Percentiles rank a stretch among this genome's conserved stretches.
Conservation (phyloP, 1,140 invertebrate genomes). For the Adelges cooleyi region DNA sequence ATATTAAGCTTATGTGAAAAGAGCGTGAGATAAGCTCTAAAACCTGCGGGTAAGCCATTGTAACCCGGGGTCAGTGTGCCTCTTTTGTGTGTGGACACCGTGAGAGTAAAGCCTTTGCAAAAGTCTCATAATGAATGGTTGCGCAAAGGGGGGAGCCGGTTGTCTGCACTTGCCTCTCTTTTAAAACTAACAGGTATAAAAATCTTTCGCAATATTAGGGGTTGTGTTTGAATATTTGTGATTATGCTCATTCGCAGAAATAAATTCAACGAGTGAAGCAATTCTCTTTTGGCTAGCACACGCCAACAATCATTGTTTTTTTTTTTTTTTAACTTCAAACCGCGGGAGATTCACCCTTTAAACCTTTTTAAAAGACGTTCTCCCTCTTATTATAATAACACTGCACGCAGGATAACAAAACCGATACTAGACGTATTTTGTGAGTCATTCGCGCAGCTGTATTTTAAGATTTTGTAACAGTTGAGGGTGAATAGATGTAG, state of each 20-base stretch:
- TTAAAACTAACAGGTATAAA: constrained; percentile 14
- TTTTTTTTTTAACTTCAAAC: not conserved
- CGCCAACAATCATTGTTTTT: constrained; percentile 21
- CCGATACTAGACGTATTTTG: not conserved
- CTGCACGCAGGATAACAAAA: not conserved
- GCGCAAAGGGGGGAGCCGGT: not conserved
- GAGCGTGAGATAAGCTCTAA: constrained; percentile 10
- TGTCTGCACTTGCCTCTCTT: constrained; percentile 22
- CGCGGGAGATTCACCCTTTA: constrained; percentile 15
- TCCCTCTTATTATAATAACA: not conserved
- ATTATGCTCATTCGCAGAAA: constrained; percentile 4
- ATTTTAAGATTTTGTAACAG: constrained; percentile 17
- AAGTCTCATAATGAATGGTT: constrained; percentile 25
- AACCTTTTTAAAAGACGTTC: constrained; percentile 12
- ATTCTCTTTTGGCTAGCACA: constrained; percentile 17
- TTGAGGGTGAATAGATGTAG: constrained; percentile 9
- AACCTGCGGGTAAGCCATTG: not conserved
- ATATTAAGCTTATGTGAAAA: not conserved
- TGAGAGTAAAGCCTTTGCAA: constrained; percentile 25
- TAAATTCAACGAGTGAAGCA: constrained; percentile 9
- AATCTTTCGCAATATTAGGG: constrained; percentile 1
- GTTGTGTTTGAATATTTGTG: constrained; percentile 6
- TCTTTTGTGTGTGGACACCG: not conserved
- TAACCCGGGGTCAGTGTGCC: constrained; percentile 2
- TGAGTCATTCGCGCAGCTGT: constrained; percentile 26